Percentiles rank a stretch among this genome's conserved stretches.
These are phyloP conservation scores for Halcyon badia DNA, from an alignment of 2,797 vertebrate species.

Conservation along the genomic window DNA sequence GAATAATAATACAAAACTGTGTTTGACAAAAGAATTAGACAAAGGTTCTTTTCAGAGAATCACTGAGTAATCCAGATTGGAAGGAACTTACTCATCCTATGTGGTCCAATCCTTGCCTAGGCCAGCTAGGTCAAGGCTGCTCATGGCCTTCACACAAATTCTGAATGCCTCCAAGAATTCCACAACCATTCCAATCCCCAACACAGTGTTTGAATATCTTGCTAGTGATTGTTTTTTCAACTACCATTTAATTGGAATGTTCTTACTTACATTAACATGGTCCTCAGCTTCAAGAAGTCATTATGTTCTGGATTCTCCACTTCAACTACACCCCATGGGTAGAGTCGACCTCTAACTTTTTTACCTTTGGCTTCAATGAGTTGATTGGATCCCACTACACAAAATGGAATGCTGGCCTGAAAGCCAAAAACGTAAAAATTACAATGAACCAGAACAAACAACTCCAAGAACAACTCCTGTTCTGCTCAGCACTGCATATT, in stretches of 20 bases:
- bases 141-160: background rate
- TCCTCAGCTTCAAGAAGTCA: conserved; percentile 97
- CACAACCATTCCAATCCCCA: background rate
- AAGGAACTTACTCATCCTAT: background rate
- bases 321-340: conserved; percentile 97
- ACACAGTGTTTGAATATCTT: background rate
- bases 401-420: conserved; percentile 96
- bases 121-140: background rate
- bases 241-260: background rate
- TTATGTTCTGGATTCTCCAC: conserved; percentile 98
- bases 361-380: conserved; percentile 98
- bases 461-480: background rate
- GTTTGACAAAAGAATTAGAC: accelerated
- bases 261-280: conserved; percentile 94
- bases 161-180: background rate
- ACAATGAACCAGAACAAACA: background rate
- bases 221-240: background rate
- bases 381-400: conserved; percentile 97
- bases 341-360: conserved; percentile 97
- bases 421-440: background rate
- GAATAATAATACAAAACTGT: background rate
- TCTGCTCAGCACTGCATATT: background rate
- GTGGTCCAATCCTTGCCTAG: background rate
- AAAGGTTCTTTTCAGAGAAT: background rate
- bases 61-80: background rate